These are phyloP conservation scores for Drosophila sproati DNA, from an alignment of 1,140 invertebrate genomes.

Conservation along the genomic window DNA sequence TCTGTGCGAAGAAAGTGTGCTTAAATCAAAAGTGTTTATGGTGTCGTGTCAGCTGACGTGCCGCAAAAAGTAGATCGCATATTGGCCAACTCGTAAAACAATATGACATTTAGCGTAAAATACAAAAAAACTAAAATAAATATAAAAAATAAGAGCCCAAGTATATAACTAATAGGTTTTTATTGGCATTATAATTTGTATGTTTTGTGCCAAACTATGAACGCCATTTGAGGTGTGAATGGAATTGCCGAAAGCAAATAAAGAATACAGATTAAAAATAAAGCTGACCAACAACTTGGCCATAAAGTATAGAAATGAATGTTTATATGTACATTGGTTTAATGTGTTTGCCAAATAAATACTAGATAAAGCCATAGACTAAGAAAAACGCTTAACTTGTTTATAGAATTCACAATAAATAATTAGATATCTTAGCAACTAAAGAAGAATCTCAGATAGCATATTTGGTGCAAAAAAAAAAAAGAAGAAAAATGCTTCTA, in stretches of 20 bases:
- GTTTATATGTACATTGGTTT: background rate
- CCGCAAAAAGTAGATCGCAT: conserved; percentile 34
- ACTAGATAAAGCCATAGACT: background rate
- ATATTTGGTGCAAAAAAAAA: no score
- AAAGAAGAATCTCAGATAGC: background rate
- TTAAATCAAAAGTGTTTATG: conserved; percentile 5
- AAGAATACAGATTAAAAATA: background rate
- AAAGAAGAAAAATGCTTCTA: no score
- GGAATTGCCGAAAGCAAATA: conserved; percentile 14
- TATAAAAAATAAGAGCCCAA: conserved; percentile 16
- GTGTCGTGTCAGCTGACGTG: conserved; percentile 32
- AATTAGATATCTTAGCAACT: background rate
- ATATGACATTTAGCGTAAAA: conserved; percentile 25
- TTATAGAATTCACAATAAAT: background rate
- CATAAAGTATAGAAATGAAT: conserved; percentile 17
- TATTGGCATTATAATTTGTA: conserved; percentile 35
- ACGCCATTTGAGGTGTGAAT: conserved; percentile 38
- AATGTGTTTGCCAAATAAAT: conserved; percentile 4
- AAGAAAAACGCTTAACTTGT: background rate
- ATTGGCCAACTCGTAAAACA: conserved; percentile 34
- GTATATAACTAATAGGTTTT: conserved; percentile 30
- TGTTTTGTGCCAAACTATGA: conserved; percentile 10
- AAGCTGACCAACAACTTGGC: background rate
- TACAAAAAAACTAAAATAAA: conserved; percentile 11
- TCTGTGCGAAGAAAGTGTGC: background rate